phyloP scores from a whole-genome alignment of 2,888 invertebrate genomes.

The Ectemnius cavifrons region DNA sequence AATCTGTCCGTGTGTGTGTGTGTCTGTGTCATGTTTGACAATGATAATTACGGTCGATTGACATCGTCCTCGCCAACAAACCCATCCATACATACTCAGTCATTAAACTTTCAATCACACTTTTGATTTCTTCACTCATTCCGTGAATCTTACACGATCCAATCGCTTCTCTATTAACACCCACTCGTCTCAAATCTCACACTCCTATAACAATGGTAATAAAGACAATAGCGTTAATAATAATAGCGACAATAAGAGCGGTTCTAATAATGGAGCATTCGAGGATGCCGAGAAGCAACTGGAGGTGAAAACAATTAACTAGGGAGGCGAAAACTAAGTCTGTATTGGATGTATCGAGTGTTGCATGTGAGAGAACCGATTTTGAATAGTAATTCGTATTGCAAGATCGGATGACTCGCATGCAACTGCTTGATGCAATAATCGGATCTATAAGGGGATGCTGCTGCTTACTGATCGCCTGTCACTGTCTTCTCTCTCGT shows the following conservation, averaged over 20 bases:
- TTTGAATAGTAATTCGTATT: no score
- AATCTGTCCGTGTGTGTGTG: not conserved
- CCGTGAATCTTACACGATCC: not conserved
- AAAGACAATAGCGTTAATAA: conserved; percentile 22
- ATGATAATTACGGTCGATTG: no score
- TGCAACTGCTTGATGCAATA: no score
- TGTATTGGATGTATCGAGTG: no score
- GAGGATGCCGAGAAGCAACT: no score
- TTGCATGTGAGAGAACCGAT: no score
- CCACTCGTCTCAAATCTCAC: conserved; percentile 14
- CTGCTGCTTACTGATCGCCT: not conserved
- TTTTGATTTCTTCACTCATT: not conserved
- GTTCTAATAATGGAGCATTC: conserved; percentile 5
- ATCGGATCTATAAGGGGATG: no score
- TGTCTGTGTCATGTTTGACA: conserved; percentile 5
- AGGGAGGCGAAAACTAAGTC: no score
- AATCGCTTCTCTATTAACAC: conserved; percentile 11
- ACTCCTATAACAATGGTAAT: conserved; percentile 32
- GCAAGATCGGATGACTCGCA: no score
- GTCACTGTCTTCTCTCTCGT: not conserved
- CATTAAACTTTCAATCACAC: not conserved
- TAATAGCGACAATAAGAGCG: conserved; percentile 15
- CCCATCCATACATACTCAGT: conserved; percentile 11
- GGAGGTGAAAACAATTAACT: no score
- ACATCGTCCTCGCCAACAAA: no score